Evolutionary conservation across 2,888 invertebrate genomes (phyloP).

Genomic region (Carpatolechia fugitivella): DNA sequence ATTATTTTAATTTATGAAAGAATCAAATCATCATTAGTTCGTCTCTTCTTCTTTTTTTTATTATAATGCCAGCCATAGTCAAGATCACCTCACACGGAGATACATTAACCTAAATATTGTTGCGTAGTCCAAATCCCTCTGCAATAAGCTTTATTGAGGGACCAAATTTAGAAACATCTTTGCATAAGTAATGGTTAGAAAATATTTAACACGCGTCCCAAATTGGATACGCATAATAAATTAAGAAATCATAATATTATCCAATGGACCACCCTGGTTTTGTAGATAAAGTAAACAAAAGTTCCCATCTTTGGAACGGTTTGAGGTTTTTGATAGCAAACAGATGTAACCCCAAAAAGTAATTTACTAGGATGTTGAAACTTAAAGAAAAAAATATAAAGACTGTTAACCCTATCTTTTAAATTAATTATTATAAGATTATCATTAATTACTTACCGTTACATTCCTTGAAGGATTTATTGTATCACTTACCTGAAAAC

Average conservation of each 20-base stretch:
- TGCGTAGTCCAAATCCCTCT: slow-evolving; percentile 18
- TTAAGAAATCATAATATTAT: slow-evolving; percentile 3
- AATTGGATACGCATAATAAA: slow-evolving; percentile 27
- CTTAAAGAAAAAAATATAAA: too few relatives aligned
- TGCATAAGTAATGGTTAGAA: slow-evolving; percentile 15
- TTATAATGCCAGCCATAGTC: too few relatives aligned
- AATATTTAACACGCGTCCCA: slow-evolving; percentile 23
- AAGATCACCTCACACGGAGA: slow-evolving; percentile 29
- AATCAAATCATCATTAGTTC: too few relatives aligned
- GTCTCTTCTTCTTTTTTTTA: too few relatives aligned
- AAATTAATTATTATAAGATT: too few relatives aligned
- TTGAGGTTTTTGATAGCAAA: background rate
- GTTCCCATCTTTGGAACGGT: background rate
- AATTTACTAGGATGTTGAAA: background rate
- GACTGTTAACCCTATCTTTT: too few relatives aligned
- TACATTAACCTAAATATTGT: slow-evolving; percentile 46
- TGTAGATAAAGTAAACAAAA: slow-evolving; percentile 1
- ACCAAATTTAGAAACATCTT: slow-evolving; percentile 26
- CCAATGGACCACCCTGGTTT: slow-evolving; percentile 18
- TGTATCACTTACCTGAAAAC: background rate
- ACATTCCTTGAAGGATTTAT: too few relatives aligned
- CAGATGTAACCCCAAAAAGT: background rate
- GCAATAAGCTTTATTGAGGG: slow-evolving; percentile 14
- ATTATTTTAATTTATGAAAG: too few relatives aligned
- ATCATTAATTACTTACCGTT: too few relatives aligned